phyloP scores from a whole-genome alignment of 1,140 invertebrate species.

The Drepana arcuata region DNA sequence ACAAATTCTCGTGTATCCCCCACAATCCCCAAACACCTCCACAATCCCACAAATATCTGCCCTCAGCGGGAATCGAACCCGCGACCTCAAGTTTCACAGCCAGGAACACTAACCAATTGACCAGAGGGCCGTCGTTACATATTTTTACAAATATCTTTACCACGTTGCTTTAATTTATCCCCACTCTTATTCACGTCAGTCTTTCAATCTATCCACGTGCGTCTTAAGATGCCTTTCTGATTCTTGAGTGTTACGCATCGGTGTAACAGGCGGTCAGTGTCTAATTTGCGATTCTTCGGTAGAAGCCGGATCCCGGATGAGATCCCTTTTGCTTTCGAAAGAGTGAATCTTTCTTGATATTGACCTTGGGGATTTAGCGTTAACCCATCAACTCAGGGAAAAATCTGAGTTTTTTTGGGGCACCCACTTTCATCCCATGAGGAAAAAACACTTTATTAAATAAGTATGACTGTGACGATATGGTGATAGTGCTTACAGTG shows the following conservation, averaged over 20 bases:
- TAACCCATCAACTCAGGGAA: background rate
- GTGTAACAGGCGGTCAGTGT: conserved; percentile 18
- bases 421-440: background rate
- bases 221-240: background rate
- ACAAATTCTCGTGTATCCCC: no score
- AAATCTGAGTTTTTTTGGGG: background rate
- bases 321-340: conserved; percentile 1
- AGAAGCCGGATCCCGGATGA: conserved; percentile 37
- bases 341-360: background rate
- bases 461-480: no score
- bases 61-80: no score
- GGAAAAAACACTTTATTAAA: no score
- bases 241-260: conserved; percentile 6
- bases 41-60: no score
- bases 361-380: background rate
- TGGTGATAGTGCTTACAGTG: no score
- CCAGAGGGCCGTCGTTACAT: background rate
- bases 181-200: background rate
- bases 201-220: background rate
- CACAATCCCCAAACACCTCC: no score
- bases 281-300: conserved; percentile 17
- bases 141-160: background rate
- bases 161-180: background rate
- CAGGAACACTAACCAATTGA: no score
- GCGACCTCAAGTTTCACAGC: no score